Conservation (phyloP, 2,113 vertebrate species). For the Dermatemys mawii region DNA sequence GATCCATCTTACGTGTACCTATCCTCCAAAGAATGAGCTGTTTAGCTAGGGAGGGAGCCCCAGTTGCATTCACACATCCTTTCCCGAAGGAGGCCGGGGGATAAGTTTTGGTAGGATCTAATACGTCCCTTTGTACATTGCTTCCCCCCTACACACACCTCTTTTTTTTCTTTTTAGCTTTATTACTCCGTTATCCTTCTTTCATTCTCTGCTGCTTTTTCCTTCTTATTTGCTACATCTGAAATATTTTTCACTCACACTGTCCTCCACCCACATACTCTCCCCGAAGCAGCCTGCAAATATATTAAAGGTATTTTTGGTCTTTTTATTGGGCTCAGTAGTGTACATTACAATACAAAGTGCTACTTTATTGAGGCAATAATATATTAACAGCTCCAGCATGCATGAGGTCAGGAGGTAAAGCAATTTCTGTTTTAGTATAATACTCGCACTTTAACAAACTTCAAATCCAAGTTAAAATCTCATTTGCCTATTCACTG, state of each 20-base stretch:
- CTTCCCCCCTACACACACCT: not conserved
- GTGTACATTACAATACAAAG: not conserved
- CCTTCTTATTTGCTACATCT: not conserved
- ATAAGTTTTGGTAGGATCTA: not conserved
- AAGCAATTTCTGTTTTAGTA: conserved; percentile 29
- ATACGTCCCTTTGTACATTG: not conserved
- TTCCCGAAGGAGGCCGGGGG: not conserved
- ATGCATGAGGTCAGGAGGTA: not conserved
- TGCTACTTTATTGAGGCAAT: not conserved
- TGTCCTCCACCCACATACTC: not conserved
- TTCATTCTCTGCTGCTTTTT: not conserved
- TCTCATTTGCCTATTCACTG: conserved; percentile 40
- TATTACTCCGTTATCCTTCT: not conserved
- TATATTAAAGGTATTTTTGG: conserved; percentile 3
- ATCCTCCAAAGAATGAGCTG: not conserved
- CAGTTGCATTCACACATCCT: not conserved
- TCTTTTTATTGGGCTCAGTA: not conserved
- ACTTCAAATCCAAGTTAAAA: conserved; percentile 54
- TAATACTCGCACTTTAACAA: conserved; percentile 31
- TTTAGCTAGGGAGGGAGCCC: not conserved
- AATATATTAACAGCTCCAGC: conserved; percentile 14
- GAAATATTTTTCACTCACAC: not conserved
- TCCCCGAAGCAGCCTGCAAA: not conserved
- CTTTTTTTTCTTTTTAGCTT: not conserved
- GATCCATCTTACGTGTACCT: not conserved